Percentiles rank a stretch among this genome's conserved stretches.
phyloP scores from a whole-genome alignment of 2,888 invertebrate genomes.

The Tetragnatha montana region DNA sequence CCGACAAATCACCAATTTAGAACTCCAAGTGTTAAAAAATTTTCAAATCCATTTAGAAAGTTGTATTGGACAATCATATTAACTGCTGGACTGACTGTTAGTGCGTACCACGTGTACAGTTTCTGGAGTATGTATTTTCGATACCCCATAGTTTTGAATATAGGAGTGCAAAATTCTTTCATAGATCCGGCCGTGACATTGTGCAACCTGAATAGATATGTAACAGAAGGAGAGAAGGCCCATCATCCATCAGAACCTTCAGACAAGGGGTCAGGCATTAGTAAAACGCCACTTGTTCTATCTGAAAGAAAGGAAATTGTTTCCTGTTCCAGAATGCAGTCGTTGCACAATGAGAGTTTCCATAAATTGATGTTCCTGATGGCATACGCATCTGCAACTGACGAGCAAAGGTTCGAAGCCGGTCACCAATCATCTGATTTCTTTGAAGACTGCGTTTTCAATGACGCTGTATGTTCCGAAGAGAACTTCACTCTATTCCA shows the following conservation, averaged over 20 bases:
- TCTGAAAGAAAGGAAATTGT: constrained; percentile 9
- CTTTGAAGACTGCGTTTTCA: constrained; percentile 30
- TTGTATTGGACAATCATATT: background rate
- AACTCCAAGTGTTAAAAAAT: background rate
- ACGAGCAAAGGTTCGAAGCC: background rate
- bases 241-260: too few relatives aligned
- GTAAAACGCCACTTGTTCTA: background rate
- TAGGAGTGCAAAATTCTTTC: background rate
- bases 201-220: constrained; percentile 49
- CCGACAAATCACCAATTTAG: background rate
- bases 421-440: constrained; percentile 1
- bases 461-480: constrained; percentile 9
- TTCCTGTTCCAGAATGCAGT: background rate
- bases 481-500: constrained; percentile 21
- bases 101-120: background rate
- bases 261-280: too few relatives aligned
- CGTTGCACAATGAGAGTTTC: background rate
- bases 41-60: background rate
- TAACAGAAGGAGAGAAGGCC: background rate
- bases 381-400: background rate
- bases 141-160: constrained; percentile 13
- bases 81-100: background rate
- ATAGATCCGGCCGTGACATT: constrained; percentile 50
- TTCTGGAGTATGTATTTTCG: constrained; percentile 11
- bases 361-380: background rate